Percentiles rank a stretch among this genome's conserved stretches.
Evolutionary conservation across 2,113 vertebrate genomes (phyloP).

Genomic region (Cyanocitta stelleri): DNA sequence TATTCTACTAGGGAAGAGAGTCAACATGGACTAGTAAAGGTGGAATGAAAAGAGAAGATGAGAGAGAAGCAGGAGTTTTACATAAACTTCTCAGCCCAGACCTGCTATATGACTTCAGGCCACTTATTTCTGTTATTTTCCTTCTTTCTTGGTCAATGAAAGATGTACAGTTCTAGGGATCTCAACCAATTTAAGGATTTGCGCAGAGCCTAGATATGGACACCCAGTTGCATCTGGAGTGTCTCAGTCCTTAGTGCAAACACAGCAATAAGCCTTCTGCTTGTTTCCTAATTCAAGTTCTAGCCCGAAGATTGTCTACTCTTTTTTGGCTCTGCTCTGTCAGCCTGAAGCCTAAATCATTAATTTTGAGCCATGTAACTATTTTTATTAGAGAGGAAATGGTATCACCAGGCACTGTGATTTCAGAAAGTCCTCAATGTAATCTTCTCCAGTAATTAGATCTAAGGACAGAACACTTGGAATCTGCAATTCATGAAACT

Average conservation of each 20-base stretch:
- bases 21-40: background rate
- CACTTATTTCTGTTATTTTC: background rate
- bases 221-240: background rate
- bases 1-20: background rate
- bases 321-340: background rate
- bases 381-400: background rate
- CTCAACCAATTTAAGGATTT: background rate
- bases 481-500: constrained; percentile 8
- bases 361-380: background rate
- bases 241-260: background rate
- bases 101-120: background rate
- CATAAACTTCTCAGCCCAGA: background rate
- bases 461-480: background rate
- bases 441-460: constrained; percentile 36
- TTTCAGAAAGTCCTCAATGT: background rate
- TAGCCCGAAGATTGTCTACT: background rate
- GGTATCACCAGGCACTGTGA: background rate
- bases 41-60: background rate
- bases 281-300: background rate
- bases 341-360: background rate
- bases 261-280: background rate
- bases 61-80: background rate
- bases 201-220: background rate
- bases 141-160: background rate
- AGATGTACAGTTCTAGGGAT: background rate